Conservation (phyloP, 2,113 vertebrate genomes). For the Ptyas mucosa region DNA sequence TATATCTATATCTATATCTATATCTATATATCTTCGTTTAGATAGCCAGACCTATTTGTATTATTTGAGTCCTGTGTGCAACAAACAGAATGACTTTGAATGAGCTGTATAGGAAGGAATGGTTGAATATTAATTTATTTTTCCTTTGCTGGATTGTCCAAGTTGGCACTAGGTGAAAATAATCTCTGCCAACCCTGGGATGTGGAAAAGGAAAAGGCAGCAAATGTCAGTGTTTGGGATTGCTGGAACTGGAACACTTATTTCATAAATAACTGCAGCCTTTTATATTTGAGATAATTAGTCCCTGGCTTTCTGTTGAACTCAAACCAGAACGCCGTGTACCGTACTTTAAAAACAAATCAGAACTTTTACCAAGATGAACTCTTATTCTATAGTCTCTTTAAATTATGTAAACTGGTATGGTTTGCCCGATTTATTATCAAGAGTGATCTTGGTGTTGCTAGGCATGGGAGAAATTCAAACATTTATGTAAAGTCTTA, state of each 20-base stretch:
- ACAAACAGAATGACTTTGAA: neutral
- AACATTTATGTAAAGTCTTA: neutral
- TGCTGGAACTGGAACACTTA: neutral
- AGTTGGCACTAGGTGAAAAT: neutral
- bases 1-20: too few relatives aligned
- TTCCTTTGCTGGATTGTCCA: neutral
- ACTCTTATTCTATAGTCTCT: neutral
- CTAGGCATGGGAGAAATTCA: neutral
- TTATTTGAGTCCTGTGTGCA: neutral
- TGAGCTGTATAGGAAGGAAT: neutral
- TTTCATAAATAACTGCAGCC: constrained; percentile 1
- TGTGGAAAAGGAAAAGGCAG: neutral
- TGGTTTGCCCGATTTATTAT: neutral
- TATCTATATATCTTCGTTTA: neutral
- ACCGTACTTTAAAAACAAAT: neutral
- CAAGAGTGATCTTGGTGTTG: neutral
- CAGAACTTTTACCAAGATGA: neutral
- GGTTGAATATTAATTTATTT: neutral
- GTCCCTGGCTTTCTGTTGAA: neutral
- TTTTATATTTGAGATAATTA: neutral
- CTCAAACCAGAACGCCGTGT: neutral
- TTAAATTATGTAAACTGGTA: neutral
- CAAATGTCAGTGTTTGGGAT: neutral
- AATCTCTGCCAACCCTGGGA: neutral
- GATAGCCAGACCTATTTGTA: neutral